phyloP scores from a whole-genome alignment of 2,888 invertebrate species.

The Athrips mouffetella region DNA sequence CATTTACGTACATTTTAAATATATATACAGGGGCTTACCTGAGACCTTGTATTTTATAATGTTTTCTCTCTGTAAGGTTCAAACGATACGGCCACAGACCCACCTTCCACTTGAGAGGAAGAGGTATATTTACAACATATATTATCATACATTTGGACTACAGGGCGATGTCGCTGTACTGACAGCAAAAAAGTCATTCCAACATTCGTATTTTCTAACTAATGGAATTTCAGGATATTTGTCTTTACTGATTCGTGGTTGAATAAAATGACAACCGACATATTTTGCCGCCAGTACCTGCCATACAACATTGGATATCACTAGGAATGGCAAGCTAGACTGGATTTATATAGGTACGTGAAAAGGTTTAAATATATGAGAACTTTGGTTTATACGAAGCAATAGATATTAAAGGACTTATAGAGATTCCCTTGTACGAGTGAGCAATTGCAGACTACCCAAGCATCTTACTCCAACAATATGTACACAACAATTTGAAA shows the following conservation, averaged over 20 bases:
- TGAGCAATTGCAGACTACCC: slow-evolving; percentile 73
- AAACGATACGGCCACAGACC: slow-evolving; percentile 40
- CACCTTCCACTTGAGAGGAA: slow-evolving; percentile 38
- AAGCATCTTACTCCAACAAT: slow-evolving; percentile 66
- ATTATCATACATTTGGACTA: slow-evolving; percentile 39
- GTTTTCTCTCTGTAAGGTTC: not conserved
- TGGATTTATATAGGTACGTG: slow-evolving; percentile 63
- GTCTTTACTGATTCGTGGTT: too few relatives aligned
- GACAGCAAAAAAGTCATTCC: not conserved
- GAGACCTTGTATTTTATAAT: not conserved
- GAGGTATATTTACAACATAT: slow-evolving; percentile 32
- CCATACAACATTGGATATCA: slow-evolving; percentile 44
- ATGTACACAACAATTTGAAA: slow-evolving; percentile 64
- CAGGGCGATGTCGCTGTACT: not conserved
- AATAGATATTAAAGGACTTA: slow-evolving; percentile 71
- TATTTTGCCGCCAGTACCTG: not conserved
- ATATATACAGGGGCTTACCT: not conserved
- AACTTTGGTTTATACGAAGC: slow-evolving; percentile 47
- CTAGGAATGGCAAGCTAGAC: slow-evolving; percentile 71
- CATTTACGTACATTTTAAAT: too few relatives aligned
- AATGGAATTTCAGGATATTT: too few relatives aligned
- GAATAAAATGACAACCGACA: not conserved
- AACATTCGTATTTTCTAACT: too few relatives aligned
- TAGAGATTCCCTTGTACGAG: slow-evolving; percentile 73
- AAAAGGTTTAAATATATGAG: slow-evolving; percentile 58